phyloP scores from a whole-genome alignment of 2,797 vertebrate species.

The Sternarchorhynchus goeldii region DNA sequence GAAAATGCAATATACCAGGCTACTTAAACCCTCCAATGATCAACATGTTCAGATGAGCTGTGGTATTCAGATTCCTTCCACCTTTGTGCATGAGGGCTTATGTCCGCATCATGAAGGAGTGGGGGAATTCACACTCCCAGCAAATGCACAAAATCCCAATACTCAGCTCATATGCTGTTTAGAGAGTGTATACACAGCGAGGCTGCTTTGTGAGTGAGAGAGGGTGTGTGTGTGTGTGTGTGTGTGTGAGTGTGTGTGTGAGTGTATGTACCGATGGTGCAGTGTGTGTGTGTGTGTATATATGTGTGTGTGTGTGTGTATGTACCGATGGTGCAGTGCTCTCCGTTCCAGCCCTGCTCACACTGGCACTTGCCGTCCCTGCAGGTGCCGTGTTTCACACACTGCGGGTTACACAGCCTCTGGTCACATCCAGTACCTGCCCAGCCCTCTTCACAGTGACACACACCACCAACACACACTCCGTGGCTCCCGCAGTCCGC shows the following conservation, averaged over 20 bases:
- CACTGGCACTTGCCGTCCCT: conserved; percentile 92
- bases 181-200: neutral
- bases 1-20: no score
- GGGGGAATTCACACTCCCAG: neutral
- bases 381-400: conserved; percentile 88
- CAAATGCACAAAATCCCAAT: neutral
- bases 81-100: neutral
- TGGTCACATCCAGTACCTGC: conserved; percentile 86
- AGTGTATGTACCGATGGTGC: conserved; percentile 83
- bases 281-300: conserved; percentile 57
- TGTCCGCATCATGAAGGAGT: neutral
- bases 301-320: conserved; percentile 64
- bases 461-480: conserved; percentile 85
- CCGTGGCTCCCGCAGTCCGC: conserved; percentile 90
- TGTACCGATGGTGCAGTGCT: conserved; percentile 95
- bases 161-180: neutral
- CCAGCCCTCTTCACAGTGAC: conserved; percentile 90
- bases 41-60: neutral
- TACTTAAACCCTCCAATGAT: no score
- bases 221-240: neutral
- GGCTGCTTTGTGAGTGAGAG: neutral
- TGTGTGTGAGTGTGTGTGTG: neutral
- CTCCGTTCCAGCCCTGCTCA: conserved; percentile 92
- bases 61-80: neutral
- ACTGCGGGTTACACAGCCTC: conserved; percentile 87